Percentiles rank a stretch among this genome's conserved stretches.
These are phyloP conservation scores for Apogon talboti DNA, from an alignment of 2,797 vertebrate species.

Conservation along the genomic window DNA sequence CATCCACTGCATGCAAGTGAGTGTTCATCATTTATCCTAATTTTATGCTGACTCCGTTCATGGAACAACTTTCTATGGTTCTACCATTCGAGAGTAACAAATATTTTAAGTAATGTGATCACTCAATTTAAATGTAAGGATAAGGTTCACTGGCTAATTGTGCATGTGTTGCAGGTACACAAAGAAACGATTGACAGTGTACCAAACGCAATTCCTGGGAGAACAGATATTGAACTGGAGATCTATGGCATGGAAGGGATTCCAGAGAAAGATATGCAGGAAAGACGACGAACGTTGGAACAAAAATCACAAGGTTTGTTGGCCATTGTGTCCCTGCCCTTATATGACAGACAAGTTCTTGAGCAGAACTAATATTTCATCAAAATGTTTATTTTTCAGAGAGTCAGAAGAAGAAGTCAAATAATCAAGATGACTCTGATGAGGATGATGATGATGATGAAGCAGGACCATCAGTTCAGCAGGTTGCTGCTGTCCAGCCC, in stretches of 20 bases:
- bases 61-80: not conserved
- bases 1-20: conserved; percentile 99
- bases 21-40: not conserved
- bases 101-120: rapidly evolving
- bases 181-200: conserved; percentile 99
- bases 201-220: conserved; percentile 97
- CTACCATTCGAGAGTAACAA: not conserved
- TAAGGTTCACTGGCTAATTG: not conserved
- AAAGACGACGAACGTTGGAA: conserved; percentile 92
- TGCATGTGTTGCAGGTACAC: conserved; percentile 87
- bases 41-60: not conserved
- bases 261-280: conserved; percentile 99
- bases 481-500: conserved; percentile 86
- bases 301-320: conserved; percentile 97
- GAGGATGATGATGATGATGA: conserved; percentile 94
- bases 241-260: conserved; percentile 99
- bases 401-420: conserved; percentile 93
- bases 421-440: conserved; percentile 94
- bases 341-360: too few species aligned
- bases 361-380: not conserved
- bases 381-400: conserved; percentile 72
- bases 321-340: not conserved
- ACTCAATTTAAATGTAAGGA: not conserved
- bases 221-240: conserved; percentile 97
- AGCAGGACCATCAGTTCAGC: conserved; percentile 91